These are phyloP conservation scores for Peromyscus eremicus DNA, from an alignment of 2,797 vertebrate genomes.

Conservation along the genomic window DNA sequence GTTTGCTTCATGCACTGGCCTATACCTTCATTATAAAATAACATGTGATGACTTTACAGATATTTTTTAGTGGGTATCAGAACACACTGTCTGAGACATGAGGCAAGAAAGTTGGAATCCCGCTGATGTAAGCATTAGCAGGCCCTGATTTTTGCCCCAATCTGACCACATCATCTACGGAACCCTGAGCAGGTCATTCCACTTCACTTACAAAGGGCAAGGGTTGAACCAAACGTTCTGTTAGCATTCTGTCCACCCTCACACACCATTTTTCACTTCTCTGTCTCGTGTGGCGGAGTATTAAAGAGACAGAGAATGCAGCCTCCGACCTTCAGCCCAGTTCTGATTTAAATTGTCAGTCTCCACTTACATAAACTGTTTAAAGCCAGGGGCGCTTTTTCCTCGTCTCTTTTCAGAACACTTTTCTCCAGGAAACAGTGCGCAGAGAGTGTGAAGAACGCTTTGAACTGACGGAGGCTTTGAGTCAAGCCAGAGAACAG, in stretches of 20 bases:
- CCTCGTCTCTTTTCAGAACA: slow-evolving; percentile 88
- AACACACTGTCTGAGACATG: neutral
- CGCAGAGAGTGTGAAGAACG: slow-evolving; percentile 95
- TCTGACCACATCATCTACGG: neutral
- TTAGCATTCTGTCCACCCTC: neutral
- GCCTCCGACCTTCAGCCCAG: neutral
- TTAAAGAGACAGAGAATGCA: neutral
- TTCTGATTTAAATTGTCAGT: neutral
- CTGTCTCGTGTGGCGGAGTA: too few species aligned
- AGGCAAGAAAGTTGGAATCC: slow-evolving; percentile 3
- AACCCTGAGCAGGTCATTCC: neutral
- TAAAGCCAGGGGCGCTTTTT: slow-evolving; percentile 6
- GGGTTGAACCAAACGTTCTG: neutral
- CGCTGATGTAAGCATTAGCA: neutral
- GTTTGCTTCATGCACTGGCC: neutral
- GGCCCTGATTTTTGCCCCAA: neutral
- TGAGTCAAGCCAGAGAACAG: slow-evolving; percentile 91
- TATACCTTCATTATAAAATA: slow-evolving; percentile 15
- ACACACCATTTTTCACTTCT: neutral
- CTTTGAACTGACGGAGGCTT: slow-evolving; percentile 92
- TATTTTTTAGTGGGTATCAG: neutral
- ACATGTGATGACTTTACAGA: neutral
- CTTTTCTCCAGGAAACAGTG: slow-evolving; percentile 94
- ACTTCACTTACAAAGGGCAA: neutral
- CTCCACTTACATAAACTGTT: neutral